These are phyloP conservation scores for Agrypnus murinus DNA, from an alignment of 2,888 invertebrate genomes.

Conservation along the genomic window DNA sequence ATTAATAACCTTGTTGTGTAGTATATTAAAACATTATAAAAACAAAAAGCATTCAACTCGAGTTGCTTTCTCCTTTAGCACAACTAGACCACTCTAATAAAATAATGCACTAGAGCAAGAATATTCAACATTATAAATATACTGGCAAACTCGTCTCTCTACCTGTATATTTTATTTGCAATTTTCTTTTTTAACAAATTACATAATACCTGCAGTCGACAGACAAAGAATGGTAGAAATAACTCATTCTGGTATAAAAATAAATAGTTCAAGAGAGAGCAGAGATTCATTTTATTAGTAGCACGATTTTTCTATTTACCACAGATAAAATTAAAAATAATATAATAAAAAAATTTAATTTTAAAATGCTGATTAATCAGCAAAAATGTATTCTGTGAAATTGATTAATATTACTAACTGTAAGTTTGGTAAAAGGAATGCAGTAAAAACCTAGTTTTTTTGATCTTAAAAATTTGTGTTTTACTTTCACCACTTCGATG, in stretches of 20 bases:
- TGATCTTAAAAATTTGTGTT: background rate
- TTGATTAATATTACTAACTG: background rate
- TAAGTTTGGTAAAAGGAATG: background rate
- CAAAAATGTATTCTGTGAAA: background rate
- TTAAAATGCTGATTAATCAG: background rate
- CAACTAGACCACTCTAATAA: background rate
- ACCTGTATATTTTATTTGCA: background rate
- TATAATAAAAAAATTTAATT: too few relatives aligned
- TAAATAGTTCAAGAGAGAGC: constrained; percentile 3
- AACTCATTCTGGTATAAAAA: background rate
- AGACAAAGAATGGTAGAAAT: constrained; percentile 1
- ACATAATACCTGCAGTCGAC: constrained; percentile 2
- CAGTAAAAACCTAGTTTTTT: background rate
- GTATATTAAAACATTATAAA: too few relatives aligned
- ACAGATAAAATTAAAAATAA: too few relatives aligned
- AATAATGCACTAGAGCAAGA: background rate
- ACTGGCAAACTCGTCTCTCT: background rate
- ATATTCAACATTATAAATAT: background rate
- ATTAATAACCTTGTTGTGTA: too few relatives aligned
- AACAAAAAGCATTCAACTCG: too few relatives aligned
- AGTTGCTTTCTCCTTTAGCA: background rate
- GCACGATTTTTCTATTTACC: background rate
- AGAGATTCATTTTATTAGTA: background rate
- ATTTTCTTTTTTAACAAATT: constrained; percentile 2
- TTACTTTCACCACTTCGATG: background rate